These are phyloP conservation scores for Nyctibius bracteatus DNA, from an alignment of 2,113 vertebrate species.

Conservation along the genomic window DNA sequence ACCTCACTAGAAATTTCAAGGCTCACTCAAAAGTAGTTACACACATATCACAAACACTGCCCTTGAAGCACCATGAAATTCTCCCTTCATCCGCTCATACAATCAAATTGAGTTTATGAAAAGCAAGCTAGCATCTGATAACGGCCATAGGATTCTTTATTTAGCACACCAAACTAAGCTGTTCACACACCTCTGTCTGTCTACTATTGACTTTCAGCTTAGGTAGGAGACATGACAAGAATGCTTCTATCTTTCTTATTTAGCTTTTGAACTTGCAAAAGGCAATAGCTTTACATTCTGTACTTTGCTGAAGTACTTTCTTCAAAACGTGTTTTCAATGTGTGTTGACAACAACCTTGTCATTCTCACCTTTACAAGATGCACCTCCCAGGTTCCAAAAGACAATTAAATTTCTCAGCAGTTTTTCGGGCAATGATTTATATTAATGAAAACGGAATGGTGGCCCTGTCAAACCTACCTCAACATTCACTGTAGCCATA, in stretches of 20 bases:
- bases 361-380: not conserved
- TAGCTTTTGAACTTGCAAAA: not conserved
- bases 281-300: not conserved
- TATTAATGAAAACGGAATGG: not conserved
- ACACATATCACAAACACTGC: not conserved
- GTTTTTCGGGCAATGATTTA: not conserved
- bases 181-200: not conserved
- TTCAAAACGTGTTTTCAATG: not conserved
- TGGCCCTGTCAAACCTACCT: not conserved
- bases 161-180: not conserved
- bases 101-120: not conserved
- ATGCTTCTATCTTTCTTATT: not conserved
- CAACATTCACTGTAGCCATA: not conserved
- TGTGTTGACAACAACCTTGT: not conserved
- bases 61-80: not conserved
- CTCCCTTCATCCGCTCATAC: not conserved
- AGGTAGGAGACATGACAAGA: not conserved
- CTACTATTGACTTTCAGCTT: not conserved
- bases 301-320: not conserved
- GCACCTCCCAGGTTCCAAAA: not conserved
- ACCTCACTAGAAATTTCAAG: not conserved
- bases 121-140: not conserved
- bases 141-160: not conserved
- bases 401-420: not conserved
- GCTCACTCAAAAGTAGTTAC: not conserved